A percentile compares a stretch with the other conserved stretches of the same genome.
Evolutionary conservation across 2,113 vertebrate genomes (phyloP).

Genomic region (Heteronetta atricapilla): DNA sequence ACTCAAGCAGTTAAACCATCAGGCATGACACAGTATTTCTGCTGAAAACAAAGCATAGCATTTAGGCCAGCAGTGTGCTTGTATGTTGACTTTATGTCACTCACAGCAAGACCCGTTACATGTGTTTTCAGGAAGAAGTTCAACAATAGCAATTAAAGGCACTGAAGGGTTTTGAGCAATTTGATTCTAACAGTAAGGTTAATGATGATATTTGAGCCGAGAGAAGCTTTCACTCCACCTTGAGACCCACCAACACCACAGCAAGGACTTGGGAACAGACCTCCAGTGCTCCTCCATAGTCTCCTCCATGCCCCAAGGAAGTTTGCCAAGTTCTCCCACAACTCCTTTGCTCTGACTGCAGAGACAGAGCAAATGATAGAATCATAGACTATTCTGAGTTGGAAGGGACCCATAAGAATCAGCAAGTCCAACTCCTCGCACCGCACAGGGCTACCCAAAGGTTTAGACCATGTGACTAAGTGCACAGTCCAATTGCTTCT

Average conservation of each 20-base stretch:
- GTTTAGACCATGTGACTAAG: too few species aligned
- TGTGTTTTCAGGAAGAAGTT: neutral
- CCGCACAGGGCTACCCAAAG: too few species aligned
- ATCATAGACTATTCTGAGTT: too few species aligned
- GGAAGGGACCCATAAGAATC: too few species aligned
- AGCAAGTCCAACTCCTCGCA: too few species aligned
- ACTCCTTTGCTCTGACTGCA: neutral
- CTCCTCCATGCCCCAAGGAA: neutral
- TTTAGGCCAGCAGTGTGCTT: neutral
- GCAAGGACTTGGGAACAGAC: neutral
- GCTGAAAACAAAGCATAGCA: rapidly evolving
- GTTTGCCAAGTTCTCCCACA: neutral
- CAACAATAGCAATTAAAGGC: neutral
- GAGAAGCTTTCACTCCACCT: neutral
- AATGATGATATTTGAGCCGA: too few species aligned
- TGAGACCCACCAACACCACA: neutral
- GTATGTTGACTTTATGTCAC: neutral
- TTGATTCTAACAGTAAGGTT: neutral
- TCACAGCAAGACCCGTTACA: neutral
- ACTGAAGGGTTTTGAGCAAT: neutral
- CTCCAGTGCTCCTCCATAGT: neutral
- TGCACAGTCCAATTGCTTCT: too few species aligned
- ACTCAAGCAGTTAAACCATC: neutral
- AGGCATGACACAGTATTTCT: neutral
- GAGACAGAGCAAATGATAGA: neutral